Percentiles rank a stretch among this genome's conserved stretches.
phyloP scores from a whole-genome alignment of 2,113 vertebrate species.

The Haplochromis vanheusdeni region DNA sequence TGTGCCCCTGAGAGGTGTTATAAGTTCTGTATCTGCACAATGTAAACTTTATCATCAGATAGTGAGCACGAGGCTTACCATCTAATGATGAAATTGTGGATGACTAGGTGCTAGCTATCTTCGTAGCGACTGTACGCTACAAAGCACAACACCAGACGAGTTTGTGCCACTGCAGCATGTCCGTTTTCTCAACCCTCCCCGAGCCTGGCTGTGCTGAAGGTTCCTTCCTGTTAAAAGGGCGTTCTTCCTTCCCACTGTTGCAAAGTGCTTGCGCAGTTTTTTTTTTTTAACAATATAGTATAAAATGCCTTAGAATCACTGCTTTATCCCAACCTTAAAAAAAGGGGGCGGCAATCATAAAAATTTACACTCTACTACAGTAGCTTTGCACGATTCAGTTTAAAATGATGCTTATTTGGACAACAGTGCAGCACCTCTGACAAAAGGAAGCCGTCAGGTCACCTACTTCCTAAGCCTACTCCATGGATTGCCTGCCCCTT shows the following conservation, averaged over 20 bases:
- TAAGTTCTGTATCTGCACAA: not conserved
- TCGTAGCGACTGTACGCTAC: not conserved
- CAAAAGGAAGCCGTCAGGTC: not conserved
- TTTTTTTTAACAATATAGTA: rapidly evolving
- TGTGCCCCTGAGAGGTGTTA: not conserved
- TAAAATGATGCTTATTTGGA: not conserved
- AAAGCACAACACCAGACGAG: not conserved
- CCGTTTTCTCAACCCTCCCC: rapidly evolving
- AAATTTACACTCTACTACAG: not conserved
- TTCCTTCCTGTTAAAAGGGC: not conserved
- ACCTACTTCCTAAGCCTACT: not conserved
- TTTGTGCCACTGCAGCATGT: not conserved
- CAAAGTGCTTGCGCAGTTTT: rapidly evolving
- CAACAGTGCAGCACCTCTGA: not conserved
- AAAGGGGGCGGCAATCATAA: not conserved
- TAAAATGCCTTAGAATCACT: not conserved
- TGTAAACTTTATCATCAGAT: not conserved
- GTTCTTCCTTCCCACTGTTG: not conserved
- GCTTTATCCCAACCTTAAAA: not conserved
- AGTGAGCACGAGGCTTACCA: rapidly evolving
- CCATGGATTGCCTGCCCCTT: not conserved
- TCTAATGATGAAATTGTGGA: not conserved
- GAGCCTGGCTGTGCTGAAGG: not conserved
- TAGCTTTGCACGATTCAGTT: not conserved
- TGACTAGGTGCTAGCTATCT: not conserved